Evolutionary conservation across 2,888 invertebrate species (phyloP), one percentile per base, ranked within the genome.

Genomic region (Hipparchia sbordonii): DNA sequence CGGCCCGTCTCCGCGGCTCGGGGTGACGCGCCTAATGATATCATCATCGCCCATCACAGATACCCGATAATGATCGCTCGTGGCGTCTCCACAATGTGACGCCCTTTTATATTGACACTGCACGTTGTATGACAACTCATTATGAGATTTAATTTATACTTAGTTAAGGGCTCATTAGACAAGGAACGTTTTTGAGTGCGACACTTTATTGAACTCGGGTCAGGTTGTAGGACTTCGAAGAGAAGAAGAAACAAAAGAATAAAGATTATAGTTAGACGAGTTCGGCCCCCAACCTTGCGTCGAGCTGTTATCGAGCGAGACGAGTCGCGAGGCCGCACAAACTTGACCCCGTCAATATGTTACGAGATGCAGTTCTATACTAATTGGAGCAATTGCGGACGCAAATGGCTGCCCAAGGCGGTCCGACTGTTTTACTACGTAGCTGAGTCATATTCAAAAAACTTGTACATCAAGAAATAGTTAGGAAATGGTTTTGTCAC

Each of bases 1-100:
- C 67, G 69, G 69, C 63, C 71, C 68, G 70, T 70, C 72, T 71
- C 63, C 67, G 67, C 70, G 7, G 12, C 48, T 13, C 60, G 59
- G 8, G 23, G 10, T 23, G 56, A 45, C 54, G n/a, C 7, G 7
- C 6, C 10, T 39, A 39, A 0, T 59, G 59, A 59, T 59, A 12
- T 10, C 33, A 59, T 6, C 59, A 59, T 33, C 33, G 33, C 6
- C 2, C 59, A 59, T 33, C 33, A 59, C 10, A 33, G 23, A 33
- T 59, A 59, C 59, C 2, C 2, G 23, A 59, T 57, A 1, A 33
- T 59, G 6, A 56, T 56, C 56, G 7, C 7, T 8, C 7, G 7
- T 13, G 56, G 2, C 12, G n/a, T 54, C 2, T 13, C 2, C 8
- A 33, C 59, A 59, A 10, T 59, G 59, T 56, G 8, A 13, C 13